phyloP scores from a whole-genome alignment of 2,888 invertebrate species.

The Lasioglossum villosulum region DNA sequence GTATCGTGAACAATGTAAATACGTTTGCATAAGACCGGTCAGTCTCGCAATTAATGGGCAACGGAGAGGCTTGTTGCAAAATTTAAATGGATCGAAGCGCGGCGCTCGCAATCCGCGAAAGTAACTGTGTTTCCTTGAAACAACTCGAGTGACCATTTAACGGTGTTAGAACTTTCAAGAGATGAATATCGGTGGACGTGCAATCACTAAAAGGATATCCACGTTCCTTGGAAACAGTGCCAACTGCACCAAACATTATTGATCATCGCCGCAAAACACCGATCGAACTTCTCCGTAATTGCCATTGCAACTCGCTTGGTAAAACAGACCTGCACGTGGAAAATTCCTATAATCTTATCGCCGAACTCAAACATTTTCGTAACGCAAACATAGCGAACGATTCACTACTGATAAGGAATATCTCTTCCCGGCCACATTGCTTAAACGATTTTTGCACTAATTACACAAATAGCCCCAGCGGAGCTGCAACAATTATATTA shows the following conservation, averaged over 20 bases:
- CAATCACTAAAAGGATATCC: not conserved
- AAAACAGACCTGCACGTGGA: not conserved
- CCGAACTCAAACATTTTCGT: too few species aligned
- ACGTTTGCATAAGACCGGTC: not conserved
- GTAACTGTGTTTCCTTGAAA: conserved; percentile 20
- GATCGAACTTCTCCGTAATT: not conserved
- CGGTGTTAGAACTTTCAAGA: not conserved
- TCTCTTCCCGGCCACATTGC: not conserved
- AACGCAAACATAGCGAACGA: not conserved
- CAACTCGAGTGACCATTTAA: not conserved
- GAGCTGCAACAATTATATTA: not conserved
- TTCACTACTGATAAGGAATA: conserved; percentile 6
- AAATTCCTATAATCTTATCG: conserved; percentile 23
- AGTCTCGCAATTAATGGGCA: conserved; percentile 8
- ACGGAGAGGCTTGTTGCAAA: conserved; percentile 4
- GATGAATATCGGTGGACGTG: conserved; percentile 6
- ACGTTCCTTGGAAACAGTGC: not conserved
- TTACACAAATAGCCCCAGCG: not conserved
- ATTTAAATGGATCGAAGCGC: conserved; percentile 16
- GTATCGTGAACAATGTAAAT: conserved; percentile 9
- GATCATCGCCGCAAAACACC: not conserved
- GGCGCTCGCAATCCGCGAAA: not conserved
- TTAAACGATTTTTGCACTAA: not conserved
- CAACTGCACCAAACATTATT: not conserved
- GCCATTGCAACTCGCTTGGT: not conserved